phyloP scores from a whole-genome alignment of 37 sponge, comb jelly and placozoan species.

The Hexactinellida sp. region DNA sequence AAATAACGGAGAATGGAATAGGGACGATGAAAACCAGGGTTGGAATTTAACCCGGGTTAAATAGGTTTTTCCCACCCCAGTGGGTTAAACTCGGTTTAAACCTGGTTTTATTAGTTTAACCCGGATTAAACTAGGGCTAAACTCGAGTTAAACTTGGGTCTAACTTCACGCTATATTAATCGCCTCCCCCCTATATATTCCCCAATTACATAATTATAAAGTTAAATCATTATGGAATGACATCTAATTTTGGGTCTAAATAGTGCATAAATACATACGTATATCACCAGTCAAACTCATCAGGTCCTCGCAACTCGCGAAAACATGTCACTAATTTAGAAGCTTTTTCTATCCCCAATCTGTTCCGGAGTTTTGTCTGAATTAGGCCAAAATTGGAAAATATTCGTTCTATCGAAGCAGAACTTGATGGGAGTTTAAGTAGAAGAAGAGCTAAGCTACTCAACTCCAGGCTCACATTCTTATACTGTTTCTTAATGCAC shows the following conservation, averaged over 20 bases:
- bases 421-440: not conserved
- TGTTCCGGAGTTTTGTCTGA: not conserved
- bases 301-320: not conserved
- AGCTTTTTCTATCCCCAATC: not conserved
- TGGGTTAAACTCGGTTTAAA: not conserved
- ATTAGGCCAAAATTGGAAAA: not conserved
- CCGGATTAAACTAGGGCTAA: too few relatives aligned
- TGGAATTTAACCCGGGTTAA: not conserved
- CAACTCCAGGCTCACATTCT: constrained; percentile 2
- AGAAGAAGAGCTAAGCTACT: not conserved
- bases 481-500: constrained; percentile 9
- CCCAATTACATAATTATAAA: too few relatives aligned
- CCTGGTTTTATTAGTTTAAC: too few relatives aligned
- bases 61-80: too few relatives aligned
- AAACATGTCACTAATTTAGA: not conserved
- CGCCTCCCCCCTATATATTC: too few relatives aligned
- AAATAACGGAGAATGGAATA: too few relatives aligned
- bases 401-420: constrained; percentile 1
- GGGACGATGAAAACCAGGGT: too few relatives aligned
- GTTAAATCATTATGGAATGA: too few relatives aligned
- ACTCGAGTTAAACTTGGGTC: too few relatives aligned
- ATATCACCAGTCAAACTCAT: not conserved
- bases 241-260: too few relatives aligned
- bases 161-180: too few relatives aligned
- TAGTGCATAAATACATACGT: not conserved